Evolutionary conservation across 2,113 vertebrate species (phyloP), one percentile per base, ranked within the genome.

Genomic region (Bucco capensis): DNA sequence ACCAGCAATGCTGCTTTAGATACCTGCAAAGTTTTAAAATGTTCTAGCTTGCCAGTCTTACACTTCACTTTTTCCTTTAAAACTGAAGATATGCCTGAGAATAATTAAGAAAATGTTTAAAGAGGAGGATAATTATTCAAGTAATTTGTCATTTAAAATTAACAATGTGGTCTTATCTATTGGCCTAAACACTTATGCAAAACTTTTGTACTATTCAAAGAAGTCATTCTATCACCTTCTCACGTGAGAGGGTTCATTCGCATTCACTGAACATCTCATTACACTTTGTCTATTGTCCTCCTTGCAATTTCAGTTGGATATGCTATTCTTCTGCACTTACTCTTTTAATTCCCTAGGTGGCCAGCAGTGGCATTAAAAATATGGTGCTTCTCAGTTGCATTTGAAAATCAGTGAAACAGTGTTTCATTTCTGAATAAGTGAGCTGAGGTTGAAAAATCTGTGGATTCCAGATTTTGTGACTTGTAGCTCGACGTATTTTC

Each of bases 111-210:
- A 94, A 86, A 65, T 82, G 6, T 88, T 90, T 82, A 92, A 94
- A 92, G 30, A 86, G 33, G 4, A 65, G 77, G 35, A 38, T 96
- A 92, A 93, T 93, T 92, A 88, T 90, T 90, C 30, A 84, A 91
- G 65, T 84, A 94, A 96, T 94, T 90, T 92, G 77, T 76, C 66
- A 70, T 89, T 72, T 94, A 73, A 92, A 94, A 82, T 96, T 93
- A 93, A 53, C 86, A 86, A 35, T 61, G 30, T 42, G 21, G 14
- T 84, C 81, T 96, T 96, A 95, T 90, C 83, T 93, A 31, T 66
- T 80, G 86, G 81, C 54, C 71, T 90, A 82, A 94, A 91, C 94
- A 46, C n/a, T 35, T 53, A 15, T 42, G 30, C 64, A 64, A 90
- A 79, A 11, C 76, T 87, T 92, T 76, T 75, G 35, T 83, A 33